Evolutionary conservation across 2,888 invertebrate species (phyloP), one percentile per base, ranked within the genome.

Genomic region (Drosophila borborema): DNA sequence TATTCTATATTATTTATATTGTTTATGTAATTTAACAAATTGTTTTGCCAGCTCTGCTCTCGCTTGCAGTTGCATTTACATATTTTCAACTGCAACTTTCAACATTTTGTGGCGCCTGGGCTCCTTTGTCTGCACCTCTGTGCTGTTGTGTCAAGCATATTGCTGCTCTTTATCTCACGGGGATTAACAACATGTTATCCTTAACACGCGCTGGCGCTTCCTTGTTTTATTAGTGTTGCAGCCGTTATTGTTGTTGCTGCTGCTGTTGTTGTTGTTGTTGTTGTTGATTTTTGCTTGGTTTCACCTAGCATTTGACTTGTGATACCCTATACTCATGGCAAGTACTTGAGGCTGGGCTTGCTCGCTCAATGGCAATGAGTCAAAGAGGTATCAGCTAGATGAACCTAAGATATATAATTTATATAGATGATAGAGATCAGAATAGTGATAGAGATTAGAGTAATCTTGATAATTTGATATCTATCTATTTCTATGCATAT

Each of bases 151-250:
- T 65, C 63, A 70, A 66, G 79, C 79, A 64, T 49, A 58, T 79
- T 86, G 89, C 84, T 86, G 89, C 81, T 86, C 84, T 83, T 84
- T 88, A 88, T 88, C 89, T 74, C 74, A 79, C 84, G 72, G 59
- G 84, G 89, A 88, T 84, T 88, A 84, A 88, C 82, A 77, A 86
- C 87, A 77, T 84, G 89, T 88, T 88, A 84, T 84, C 79, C 84
- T 51, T 72, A 62, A 88, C 86, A 84, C 83, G 88, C 83, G 73
- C 78, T 67, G 74, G 34, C 64, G 80, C 82, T 66, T 79, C 61
- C 71, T 66, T 72, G 60, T 82, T 72, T 82, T 72, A 66, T 61
- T 61, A 66, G 58, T 69, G 34, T 8, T 36, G 51, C 34, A 14
- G 9, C 2, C 67, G 45, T 14, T 66, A 46, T 45, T 77, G 62